phyloP scores from a whole-genome alignment of 2,888 invertebrate genomes.

The Mimas tiliae region DNA sequence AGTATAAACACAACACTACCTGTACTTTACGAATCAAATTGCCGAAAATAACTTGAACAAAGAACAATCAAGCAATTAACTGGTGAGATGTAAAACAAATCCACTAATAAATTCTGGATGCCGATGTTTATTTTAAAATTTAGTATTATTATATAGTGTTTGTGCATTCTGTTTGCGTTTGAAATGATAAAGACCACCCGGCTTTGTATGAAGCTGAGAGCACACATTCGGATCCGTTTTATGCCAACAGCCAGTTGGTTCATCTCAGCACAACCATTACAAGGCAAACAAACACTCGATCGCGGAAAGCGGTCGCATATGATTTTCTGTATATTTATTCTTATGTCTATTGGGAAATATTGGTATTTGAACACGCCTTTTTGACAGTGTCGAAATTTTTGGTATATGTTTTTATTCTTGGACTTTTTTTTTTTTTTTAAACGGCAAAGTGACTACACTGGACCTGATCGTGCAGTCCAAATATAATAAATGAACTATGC shows the following conservation, averaged over 20 bases:
- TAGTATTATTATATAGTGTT: slow-evolving; percentile 75
- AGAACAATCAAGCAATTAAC: slow-evolving; percentile 38
- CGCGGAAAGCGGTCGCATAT: slow-evolving; percentile 67
- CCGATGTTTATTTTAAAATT: slow-evolving; percentile 69
- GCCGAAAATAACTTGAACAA: slow-evolving; percentile 25
- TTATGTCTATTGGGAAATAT: slow-evolving; percentile 37
- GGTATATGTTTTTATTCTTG: too few species aligned
- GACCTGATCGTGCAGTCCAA: too few species aligned
- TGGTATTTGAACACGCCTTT: not conserved
- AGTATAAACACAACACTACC: slow-evolving; percentile 10
- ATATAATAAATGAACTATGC: too few species aligned
- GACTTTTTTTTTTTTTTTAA: too few species aligned
- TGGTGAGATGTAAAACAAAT: slow-evolving; percentile 43
- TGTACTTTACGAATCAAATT: slow-evolving; percentile 25
- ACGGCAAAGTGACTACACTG: too few species aligned
- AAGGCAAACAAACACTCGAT: slow-evolving; percentile 73
- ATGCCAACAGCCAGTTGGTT: slow-evolving; percentile 74
- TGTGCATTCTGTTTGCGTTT: slow-evolving; percentile 72
- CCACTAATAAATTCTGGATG: slow-evolving; percentile 39
- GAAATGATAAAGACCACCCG: slow-evolving; percentile 84
- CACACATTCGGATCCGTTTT: slow-evolving; percentile 61
- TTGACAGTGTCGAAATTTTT: not conserved
- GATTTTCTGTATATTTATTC: slow-evolving; percentile 47
- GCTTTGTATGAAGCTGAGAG: slow-evolving; percentile 57
- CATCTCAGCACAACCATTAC: slow-evolving; percentile 73